These are phyloP conservation scores for Lepidocyrtoides sp. DNA, from an alignment of 2,888 invertebrate genomes.

Conservation along the genomic window DNA sequence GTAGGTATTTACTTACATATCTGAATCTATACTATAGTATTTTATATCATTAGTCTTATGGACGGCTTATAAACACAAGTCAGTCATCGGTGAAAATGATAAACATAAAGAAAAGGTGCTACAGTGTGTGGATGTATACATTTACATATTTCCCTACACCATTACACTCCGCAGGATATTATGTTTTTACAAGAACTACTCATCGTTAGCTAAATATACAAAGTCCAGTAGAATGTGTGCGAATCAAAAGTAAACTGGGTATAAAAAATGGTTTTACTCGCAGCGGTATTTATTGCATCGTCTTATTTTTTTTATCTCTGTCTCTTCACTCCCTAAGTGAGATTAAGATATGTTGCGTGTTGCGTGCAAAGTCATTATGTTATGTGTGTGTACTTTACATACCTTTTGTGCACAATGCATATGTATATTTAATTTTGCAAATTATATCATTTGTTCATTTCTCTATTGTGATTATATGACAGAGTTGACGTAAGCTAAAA, in stretches of 20 bases:
- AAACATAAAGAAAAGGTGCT: background rate
- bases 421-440: conserved; percentile 26
- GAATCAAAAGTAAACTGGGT: background rate
- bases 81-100: conserved; percentile 42
- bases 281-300: no score
- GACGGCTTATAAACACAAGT: background rate
- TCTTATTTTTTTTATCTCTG: background rate
- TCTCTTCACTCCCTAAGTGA: background rate
- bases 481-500: conserved; percentile 26
- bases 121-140: background rate
- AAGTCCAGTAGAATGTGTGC: background rate
- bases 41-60: background rate
- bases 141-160: conserved; percentile 1
- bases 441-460: conserved; percentile 60
- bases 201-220: background rate
- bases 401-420: background rate
- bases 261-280: background rate
- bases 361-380: background rate
- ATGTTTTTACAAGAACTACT: conserved; percentile 13
- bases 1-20: background rate
- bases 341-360: conserved; percentile 26
- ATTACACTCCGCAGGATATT: conserved; percentile 46
- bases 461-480: conserved; percentile 14
- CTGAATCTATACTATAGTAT: background rate
- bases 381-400: background rate